These are phyloP conservation scores for Tetranychus urticae DNA, from an alignment of 1,140 invertebrate species.

Conservation along the genomic window DNA sequence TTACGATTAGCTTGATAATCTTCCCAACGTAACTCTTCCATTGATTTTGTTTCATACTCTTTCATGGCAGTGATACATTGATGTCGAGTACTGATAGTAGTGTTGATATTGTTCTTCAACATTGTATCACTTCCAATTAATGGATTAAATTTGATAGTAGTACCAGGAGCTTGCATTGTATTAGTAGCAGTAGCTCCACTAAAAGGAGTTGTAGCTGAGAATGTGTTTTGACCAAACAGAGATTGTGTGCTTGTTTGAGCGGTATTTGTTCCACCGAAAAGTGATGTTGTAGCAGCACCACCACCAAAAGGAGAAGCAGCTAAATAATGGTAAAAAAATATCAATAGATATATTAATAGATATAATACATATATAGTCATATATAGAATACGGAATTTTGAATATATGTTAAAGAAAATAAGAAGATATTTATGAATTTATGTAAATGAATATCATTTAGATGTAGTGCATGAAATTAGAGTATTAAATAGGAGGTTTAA, in stretches of 20 bases:
- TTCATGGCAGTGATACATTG: conserved; percentile 57
- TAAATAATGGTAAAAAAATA: neutral
- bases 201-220: neutral
- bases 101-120: conserved; percentile 54
- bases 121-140: conserved; percentile 68
- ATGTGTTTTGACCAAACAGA: neutral
- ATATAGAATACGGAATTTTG: neutral
- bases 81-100: conserved; percentile 65
- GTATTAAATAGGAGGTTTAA: neutral
- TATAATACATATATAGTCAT: neutral
- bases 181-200: neutral
- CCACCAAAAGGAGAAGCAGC: neutral
- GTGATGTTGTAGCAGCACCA: neutral
- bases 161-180: conserved; percentile 28
- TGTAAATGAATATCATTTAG: neutral
- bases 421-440: neutral
- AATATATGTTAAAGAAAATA: neutral
- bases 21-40: conserved; percentile 40
- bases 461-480: neutral
- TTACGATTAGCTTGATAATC: conserved; percentile 76
- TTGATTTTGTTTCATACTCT: neutral
- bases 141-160: conserved; percentile 60
- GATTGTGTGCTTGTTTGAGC: neutral
- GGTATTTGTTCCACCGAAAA: neutral
- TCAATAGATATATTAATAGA: neutral